A percentile compares a stretch with the other conserved stretches of the same genome.
These are phyloP conservation scores for Catocala fraxini DNA, from an alignment of 2,888 invertebrate genomes.

Conservation along the genomic window DNA sequence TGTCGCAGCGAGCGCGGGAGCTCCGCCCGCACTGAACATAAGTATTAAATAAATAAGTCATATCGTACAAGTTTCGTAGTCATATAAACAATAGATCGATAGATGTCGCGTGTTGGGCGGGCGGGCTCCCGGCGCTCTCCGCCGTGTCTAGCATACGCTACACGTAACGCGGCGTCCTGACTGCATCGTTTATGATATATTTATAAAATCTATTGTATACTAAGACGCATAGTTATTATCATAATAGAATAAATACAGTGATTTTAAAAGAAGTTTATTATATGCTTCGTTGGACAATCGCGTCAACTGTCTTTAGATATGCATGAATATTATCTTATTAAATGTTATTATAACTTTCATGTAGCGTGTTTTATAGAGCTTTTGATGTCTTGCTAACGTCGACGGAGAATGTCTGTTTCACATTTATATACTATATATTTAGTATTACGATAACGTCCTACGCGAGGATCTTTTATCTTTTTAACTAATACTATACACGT, in stretches of 20 bases:
- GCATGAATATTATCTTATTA: slow-evolving; percentile 28
- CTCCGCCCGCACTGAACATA: slow-evolving; percentile 52
- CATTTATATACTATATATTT: slow-evolving; percentile 38
- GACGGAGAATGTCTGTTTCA: slow-evolving; percentile 30
- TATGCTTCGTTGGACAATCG: slow-evolving; percentile 35
- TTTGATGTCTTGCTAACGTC: slow-evolving; percentile 43
- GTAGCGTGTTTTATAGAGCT: slow-evolving; percentile 49
- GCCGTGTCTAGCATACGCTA: slow-evolving; percentile 42
- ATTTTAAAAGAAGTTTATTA: slow-evolving; percentile 31
- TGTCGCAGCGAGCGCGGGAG: slow-evolving; percentile 15
- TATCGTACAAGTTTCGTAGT: slow-evolving; percentile 72
- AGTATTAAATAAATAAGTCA: slow-evolving; percentile 65
- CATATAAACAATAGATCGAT: slow-evolving; percentile 55
- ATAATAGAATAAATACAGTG: slow-evolving; percentile 35
- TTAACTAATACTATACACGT: slow-evolving; percentile 18
- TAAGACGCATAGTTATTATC: slow-evolving; percentile 34
- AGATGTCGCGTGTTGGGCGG: slow-evolving; percentile 25
- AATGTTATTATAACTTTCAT: slow-evolving; percentile 34
- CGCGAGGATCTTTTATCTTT: slow-evolving; percentile 25
- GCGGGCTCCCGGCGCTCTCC: slow-evolving; percentile 15
- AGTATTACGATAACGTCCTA: slow-evolving; percentile 33
- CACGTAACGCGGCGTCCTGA: background rate
- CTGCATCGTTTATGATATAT: slow-evolving; percentile 34
- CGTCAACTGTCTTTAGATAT: slow-evolving; percentile 41
- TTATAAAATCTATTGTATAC: slow-evolving; percentile 27